Evolutionary conservation across 2,113 vertebrate species (phyloP).

Genomic region (Rana temporaria): DNA sequence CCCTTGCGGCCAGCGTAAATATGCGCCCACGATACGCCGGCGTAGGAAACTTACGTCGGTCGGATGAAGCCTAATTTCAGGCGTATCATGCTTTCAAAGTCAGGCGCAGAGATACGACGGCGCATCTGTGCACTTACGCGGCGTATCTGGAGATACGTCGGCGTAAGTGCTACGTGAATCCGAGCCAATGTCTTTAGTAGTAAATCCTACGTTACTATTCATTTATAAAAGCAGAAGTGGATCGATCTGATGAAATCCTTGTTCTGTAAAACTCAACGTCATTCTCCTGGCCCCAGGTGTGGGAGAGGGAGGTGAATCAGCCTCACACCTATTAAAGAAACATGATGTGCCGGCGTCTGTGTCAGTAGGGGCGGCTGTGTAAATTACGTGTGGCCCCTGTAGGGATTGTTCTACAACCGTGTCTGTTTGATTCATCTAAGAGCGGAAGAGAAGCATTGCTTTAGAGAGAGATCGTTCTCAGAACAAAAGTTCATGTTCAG

Average conservation of each 20-base stretch:
- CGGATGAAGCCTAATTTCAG: too few relatives aligned
- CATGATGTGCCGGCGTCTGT: neutral
- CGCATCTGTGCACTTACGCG: too few relatives aligned
- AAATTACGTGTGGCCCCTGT: neutral
- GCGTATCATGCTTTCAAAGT: too few relatives aligned
- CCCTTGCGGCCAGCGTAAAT: too few relatives aligned
- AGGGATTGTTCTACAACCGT: neutral
- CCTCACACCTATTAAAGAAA: neutral
- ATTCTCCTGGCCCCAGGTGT: neutral
- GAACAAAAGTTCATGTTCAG: constrained; percentile 17
- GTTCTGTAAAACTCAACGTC: neutral
- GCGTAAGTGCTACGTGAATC: too few relatives aligned
- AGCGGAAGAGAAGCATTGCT: neutral
- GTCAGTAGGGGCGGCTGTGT: neutral
- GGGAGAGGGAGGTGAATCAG: neutral
- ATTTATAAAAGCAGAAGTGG: constrained; percentile 21
- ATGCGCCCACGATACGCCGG: too few relatives aligned
- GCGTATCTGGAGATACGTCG: too few relatives aligned
- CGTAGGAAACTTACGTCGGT: too few relatives aligned
- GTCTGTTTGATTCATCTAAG: neutral
- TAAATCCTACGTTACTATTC: neutral
- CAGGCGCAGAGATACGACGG: too few relatives aligned
- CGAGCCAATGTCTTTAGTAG: neutral
- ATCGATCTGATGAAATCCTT: neutral
- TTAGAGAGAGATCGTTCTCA: neutral